phyloP scores from a whole-genome alignment of 2,888 invertebrate genomes.

The Noctua janthe region DNA sequence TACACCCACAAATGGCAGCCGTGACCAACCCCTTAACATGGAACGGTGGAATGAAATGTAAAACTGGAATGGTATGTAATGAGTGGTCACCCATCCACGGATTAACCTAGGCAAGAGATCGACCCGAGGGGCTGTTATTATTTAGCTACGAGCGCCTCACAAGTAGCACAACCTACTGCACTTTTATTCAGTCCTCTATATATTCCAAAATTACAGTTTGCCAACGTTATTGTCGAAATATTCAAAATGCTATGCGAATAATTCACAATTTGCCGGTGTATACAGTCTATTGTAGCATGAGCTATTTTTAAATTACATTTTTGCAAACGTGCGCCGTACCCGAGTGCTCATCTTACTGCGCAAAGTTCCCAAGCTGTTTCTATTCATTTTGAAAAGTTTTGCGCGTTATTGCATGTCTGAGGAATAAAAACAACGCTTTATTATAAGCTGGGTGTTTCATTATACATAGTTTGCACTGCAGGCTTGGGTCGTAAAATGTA shows the following conservation, averaged over 20 bases:
- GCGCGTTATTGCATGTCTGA: slow-evolving; percentile 60
- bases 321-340: slow-evolving; percentile 60
- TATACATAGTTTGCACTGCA: slow-evolving; percentile 38
- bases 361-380: slow-evolving; percentile 63
- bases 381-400: slow-evolving; percentile 60
- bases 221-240: slow-evolving; percentile 41
- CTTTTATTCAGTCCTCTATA: background rate
- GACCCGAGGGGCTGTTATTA: background rate
- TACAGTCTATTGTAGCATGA: slow-evolving; percentile 47
- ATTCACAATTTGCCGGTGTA: slow-evolving; percentile 51
- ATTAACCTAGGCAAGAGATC: background rate
- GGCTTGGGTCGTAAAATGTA: slow-evolving; percentile 3
- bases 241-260: slow-evolving; percentile 57
- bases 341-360: slow-evolving; percentile 55
- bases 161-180: slow-evolving; percentile 6
- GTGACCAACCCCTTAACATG: background rate
- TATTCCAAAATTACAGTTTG: slow-evolving; percentile 21
- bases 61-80: background rate
- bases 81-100: background rate
- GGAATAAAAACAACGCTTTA: slow-evolving; percentile 54
- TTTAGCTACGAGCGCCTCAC: background rate
- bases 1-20: background rate
- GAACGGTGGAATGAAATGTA: background rate
- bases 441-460: slow-evolving; percentile 47
- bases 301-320: slow-evolving; percentile 70